Percentiles rank a stretch among this genome's conserved stretches.
Conservation (phyloP, 2,113 vertebrate species). For the Coturnix japonica region DNA sequence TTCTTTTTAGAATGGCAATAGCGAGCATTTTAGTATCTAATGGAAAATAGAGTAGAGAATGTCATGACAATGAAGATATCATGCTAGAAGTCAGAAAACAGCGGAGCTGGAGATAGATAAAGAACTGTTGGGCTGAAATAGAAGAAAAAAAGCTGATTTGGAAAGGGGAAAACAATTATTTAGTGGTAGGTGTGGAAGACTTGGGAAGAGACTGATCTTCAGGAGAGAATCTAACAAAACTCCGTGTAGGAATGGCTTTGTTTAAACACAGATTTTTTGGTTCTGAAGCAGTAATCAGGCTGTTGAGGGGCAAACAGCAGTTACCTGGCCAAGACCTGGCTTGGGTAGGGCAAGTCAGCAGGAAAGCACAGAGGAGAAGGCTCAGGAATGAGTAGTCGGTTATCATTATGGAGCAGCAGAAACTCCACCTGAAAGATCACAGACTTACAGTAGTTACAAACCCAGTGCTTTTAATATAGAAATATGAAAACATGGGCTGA, state of each 20-base stretch:
- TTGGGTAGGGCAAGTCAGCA: neutral
- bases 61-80: neutral
- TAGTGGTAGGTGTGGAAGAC: neutral
- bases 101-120: neutral
- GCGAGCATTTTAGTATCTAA: neutral
- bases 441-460: neutral
- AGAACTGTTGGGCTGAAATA: neutral
- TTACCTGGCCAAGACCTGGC: neutral
- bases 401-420: neutral
- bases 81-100: neutral
- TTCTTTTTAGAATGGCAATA: neutral
- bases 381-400: neutral
- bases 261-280: neutral
- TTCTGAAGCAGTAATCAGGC: neutral
- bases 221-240: neutral
- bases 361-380: neutral
- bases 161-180: neutral
- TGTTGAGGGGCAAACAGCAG: neutral
- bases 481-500: neutral
- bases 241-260: neutral
- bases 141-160: neutral
- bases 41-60: neutral
- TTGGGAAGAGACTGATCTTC: neutral
- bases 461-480: neutral
- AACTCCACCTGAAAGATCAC: neutral